Evolutionary conservation across 2,797 vertebrate species (phyloP).

Genomic region (Sebastes cheni): DNA sequence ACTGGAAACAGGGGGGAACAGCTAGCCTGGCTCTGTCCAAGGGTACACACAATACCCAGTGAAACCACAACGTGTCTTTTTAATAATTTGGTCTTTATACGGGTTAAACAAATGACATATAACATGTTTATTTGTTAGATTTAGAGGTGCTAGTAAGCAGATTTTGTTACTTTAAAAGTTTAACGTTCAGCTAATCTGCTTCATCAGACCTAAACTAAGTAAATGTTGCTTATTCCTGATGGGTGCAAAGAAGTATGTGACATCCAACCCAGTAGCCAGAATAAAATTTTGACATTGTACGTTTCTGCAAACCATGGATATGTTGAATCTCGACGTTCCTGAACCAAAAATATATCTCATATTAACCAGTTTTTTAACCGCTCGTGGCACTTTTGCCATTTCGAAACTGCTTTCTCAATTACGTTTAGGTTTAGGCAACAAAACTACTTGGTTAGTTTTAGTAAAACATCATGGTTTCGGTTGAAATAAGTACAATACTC

Average conservation of each 20-base stretch:
- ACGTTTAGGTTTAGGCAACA: background rate
- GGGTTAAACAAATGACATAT: background rate
- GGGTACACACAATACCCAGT: too few relatives aligned
- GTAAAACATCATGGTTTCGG: too few relatives aligned
- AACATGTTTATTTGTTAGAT: background rate
- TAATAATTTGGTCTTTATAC: background rate
- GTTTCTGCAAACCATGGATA: too few relatives aligned
- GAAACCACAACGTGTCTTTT: background rate
- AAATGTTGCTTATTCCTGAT: background rate
- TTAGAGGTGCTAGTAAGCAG: background rate
- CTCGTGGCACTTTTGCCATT: background rate
- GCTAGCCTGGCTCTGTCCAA: background rate
- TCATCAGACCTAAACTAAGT: background rate
- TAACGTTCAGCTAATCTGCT: background rate
- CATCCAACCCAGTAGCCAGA: too few relatives aligned
- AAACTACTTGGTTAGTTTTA: too few relatives aligned
- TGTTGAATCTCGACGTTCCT: too few relatives aligned
- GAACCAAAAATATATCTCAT: too few relatives aligned
- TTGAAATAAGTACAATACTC: too few relatives aligned
- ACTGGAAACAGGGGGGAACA: background rate
- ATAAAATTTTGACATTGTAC: too few relatives aligned
- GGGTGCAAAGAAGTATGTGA: background rate
- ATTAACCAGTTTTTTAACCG: background rate
- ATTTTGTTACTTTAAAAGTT: background rate
- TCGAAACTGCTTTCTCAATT: background rate